phyloP scores from a whole-genome alignment of 1,140 invertebrate genomes.

The Orius insidiosus region DNA sequence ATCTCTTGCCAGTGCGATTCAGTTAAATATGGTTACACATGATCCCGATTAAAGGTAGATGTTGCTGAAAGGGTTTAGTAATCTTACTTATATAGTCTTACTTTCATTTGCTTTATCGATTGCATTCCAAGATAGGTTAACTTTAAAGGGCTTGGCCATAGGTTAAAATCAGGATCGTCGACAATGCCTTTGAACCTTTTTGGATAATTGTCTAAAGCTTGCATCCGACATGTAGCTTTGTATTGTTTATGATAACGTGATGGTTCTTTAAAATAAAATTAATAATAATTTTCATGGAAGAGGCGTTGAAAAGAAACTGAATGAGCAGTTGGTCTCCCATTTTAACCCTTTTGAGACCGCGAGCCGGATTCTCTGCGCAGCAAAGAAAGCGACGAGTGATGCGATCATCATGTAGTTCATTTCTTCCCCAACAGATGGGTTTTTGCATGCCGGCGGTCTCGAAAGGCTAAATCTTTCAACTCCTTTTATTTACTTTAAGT shows the following conservation, averaged over 20 bases:
- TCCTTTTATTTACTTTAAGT: constrained; percentile 31
- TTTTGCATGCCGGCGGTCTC: too few species aligned
- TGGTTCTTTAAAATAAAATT: constrained; percentile 32
- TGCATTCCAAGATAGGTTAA: constrained; percentile 40
- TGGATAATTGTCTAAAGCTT: constrained; percentile 43
- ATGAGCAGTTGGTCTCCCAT: too few species aligned
- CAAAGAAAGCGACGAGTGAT: too few species aligned
- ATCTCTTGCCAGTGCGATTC: constrained; percentile 85
- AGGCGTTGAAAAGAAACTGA: too few species aligned
- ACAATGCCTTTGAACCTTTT: constrained; percentile 44
- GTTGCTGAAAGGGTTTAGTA: constrained; percentile 34
- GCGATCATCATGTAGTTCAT: too few species aligned
- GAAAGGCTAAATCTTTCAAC: too few species aligned
- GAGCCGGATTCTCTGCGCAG: too few species aligned
- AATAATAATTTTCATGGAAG: too few species aligned
- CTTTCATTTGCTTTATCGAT: constrained; percentile 39
- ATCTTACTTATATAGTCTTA: neutral
- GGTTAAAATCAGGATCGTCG: constrained; percentile 56
- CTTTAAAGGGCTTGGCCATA: constrained; percentile 59
- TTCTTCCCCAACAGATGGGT: too few species aligned
- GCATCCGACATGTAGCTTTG: constrained; percentile 58
- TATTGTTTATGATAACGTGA: constrained; percentile 62
- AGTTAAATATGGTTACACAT: constrained; percentile 74
- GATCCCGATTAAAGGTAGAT: constrained; percentile 60
- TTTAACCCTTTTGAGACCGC: too few species aligned